These are phyloP conservation scores for Narcine bancroftii DNA, from an alignment of 2,113 vertebrate genomes.

Conservation along the genomic window DNA sequence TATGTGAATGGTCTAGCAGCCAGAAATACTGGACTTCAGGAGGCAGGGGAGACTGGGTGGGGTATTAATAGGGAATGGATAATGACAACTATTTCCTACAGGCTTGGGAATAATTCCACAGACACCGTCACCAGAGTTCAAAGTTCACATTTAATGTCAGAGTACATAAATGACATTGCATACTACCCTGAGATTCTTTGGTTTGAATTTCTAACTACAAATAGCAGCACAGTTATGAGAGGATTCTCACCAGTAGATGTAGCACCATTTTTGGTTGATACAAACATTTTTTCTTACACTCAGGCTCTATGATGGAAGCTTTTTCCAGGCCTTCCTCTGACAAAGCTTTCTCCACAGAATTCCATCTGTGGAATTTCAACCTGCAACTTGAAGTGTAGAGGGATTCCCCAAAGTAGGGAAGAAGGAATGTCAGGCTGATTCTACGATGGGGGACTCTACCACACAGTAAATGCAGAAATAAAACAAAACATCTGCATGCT, in stretches of 20 bases:
- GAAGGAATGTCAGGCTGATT: not conserved
- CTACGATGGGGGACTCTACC: not conserved
- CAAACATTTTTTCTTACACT: not conserved
- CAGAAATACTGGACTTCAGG: not conserved
- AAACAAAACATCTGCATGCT: not conserved
- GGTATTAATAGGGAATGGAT: not conserved
- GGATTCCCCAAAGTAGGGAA: not conserved
- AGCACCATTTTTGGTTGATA: not conserved
- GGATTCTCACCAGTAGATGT: not conserved
- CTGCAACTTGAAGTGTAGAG: not conserved
- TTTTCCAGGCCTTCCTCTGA: not conserved
- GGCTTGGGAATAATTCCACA: not conserved
- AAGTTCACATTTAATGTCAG: too few relatives aligned
- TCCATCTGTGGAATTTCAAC: not conserved
- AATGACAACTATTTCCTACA: not conserved
- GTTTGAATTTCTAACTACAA: not conserved
- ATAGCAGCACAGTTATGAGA: not conserved
- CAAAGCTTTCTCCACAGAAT: not conserved
- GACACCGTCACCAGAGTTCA: not conserved
- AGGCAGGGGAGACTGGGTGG: not conserved
- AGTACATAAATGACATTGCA: too few relatives aligned
- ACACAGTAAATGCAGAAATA: not conserved
- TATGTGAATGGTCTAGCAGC: not conserved
- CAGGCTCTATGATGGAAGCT: not conserved
- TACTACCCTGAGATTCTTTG: too few relatives aligned